Base-by-base conservation (phyloP, 2,888 invertebrate species). In the Caenorhabditis drosophilae region DNA sequence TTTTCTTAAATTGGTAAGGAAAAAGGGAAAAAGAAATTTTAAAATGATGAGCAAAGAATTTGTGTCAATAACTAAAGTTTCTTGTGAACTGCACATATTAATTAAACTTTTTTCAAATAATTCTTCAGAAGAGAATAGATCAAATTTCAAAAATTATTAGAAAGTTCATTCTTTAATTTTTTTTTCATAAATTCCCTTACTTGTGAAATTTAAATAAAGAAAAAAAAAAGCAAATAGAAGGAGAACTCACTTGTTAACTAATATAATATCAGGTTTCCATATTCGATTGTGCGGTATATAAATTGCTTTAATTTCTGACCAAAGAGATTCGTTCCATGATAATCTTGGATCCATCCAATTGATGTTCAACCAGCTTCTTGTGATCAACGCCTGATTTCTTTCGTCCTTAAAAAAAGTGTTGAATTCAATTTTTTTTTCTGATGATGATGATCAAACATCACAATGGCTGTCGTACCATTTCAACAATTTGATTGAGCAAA, bases 401-500 rank as follows among this genome's bases (percentile, higher is more conserved):
- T 83, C 83, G 47, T 83, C 83, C 81, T 81, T 48, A 27, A 72
- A 53, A 38, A 36, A 36, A 9, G 36, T 36, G 36, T 31, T 31
- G 7, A 9, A 31, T 12, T 15, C 26, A 16, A 3, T 2, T 27
- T 27, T 3, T 34, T 2, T 48, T 31, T 31, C 31, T 9, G 18
- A 31, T 9, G 6, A 6, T 9, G 12, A 31, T 31, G n/a, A n/a
- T n/a, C n/a, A n/a, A n/a, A n/a, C n/a, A n/a, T n/a, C n/a, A n/a
- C n/a, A n/a, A n/a, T n/a, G n/a, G n/a, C n/a, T n/a, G n/a, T n/a
- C n/a, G 31, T 31, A 91, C 91, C 84, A 92, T 91, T 82, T 92
- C 91, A 73, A 91, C 91, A 70, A 92, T 91, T 79, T 91, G 91
- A 85, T 91, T 91, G 60, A 92, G 86, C 0, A 91, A 90, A 34